Percentiles rank a stretch among this genome's conserved stretches.
phyloP scores from a whole-genome alignment of 2,888 invertebrate species.

The Sphaerophoria rueppellii region DNA sequence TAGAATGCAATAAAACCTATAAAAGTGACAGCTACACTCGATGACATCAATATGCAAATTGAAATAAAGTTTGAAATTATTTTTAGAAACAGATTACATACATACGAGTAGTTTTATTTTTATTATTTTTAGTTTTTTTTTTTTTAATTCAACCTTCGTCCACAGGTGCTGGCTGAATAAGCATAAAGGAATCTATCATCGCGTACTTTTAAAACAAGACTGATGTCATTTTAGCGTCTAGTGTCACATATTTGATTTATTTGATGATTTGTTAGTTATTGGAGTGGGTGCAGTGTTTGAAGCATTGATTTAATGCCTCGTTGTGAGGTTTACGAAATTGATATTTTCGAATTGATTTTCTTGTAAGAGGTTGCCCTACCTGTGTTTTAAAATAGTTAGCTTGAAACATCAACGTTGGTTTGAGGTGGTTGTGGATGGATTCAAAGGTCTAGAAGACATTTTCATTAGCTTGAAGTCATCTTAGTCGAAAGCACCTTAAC shows the following conservation, averaged over 20 bases:
- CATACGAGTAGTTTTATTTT: slow-evolving; percentile 1
- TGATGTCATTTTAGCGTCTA: slow-evolving; percentile 44
- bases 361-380: not conserved
- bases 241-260: slow-evolving; percentile 22
- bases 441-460: too few species aligned
- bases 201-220: slow-evolving; percentile 6
- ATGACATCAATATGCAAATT: slow-evolving; percentile 42
- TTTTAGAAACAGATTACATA: slow-evolving; percentile 41
- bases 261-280: slow-evolving; percentile 14
- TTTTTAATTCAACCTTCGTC: slow-evolving; percentile 35
- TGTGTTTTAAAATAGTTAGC: not conserved
- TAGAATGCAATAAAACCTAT: not conserved
- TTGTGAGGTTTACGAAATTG: not conserved
- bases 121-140: slow-evolving; percentile 1
- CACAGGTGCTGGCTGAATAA: slow-evolving; percentile 1
- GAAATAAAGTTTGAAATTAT: slow-evolving; percentile 21
- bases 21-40: slow-evolving; percentile 15
- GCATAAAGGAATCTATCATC: not conserved
- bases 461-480: too few species aligned
- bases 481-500: too few species aligned
- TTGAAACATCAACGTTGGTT: too few species aligned
- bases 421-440: too few species aligned
- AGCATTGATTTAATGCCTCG: slow-evolving; percentile 34
- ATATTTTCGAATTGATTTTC: not conserved
- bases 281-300: slow-evolving; percentile 31